Evolutionary conservation across 2,113 vertebrate species (phyloP).

Genomic region (Piaya cayana): DNA sequence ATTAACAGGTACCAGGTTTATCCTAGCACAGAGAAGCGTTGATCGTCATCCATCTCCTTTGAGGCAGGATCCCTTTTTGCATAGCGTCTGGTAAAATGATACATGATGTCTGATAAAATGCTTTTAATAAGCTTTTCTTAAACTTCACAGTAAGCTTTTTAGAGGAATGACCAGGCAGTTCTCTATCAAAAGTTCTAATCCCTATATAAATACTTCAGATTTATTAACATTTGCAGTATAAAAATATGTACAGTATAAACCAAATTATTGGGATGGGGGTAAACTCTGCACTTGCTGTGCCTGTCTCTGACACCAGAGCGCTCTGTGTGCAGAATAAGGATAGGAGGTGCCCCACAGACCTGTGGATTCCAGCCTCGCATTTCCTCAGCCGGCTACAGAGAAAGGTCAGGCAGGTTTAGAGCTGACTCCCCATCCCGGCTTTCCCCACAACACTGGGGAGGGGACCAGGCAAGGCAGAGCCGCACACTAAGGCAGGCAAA

Average conservation of each 20-base stretch:
- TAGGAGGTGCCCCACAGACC: accelerated
- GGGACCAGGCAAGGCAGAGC: too few relatives aligned
- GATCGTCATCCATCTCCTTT: neutral
- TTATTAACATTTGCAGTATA: too few relatives aligned
- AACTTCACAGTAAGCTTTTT: neutral
- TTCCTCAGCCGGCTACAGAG: neutral
- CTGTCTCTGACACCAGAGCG: accelerated
- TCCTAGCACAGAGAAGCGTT: neutral
- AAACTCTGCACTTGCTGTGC: accelerated
- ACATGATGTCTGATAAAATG: too few relatives aligned
- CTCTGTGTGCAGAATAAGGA: accelerated
- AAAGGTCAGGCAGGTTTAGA: too few relatives aligned
- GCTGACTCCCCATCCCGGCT: too few relatives aligned
- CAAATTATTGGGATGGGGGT: accelerated
- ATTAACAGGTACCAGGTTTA: neutral
- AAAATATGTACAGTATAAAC: accelerated
- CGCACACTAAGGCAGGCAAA: too few relatives aligned
- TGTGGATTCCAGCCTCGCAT: accelerated
- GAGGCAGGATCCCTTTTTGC: neutral
- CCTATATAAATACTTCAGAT: accelerated
- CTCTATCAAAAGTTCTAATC: neutral
- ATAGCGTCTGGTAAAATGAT: too few relatives aligned
- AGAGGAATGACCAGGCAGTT: accelerated
- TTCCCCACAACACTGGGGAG: too few relatives aligned
- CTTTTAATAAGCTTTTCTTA: neutral